A percentile compares a stretch with the other conserved stretches of the same genome.
These are phyloP conservation scores for Cancer borealis DNA, from an alignment of 2,888 invertebrate genomes.

Conservation along the genomic window DNA sequence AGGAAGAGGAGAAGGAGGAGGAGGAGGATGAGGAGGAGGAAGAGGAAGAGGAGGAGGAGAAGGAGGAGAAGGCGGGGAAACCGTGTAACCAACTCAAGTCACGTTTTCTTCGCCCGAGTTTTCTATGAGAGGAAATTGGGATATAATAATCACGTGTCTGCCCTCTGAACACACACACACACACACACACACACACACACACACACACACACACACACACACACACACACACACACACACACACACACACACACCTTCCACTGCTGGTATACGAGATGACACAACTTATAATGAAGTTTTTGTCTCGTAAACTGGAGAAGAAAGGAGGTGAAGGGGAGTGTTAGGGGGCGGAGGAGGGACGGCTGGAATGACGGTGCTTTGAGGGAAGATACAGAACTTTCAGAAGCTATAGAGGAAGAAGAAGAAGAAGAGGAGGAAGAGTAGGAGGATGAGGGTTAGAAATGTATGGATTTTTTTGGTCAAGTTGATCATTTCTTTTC, in stretches of 20 bases:
- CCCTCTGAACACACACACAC: neutral
- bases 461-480: neutral
- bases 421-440: neutral
- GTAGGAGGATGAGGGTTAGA: neutral
- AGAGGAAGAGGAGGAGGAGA: no score
- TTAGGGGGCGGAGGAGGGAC: neutral
- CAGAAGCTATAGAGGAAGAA: neutral
- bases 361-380: neutral
- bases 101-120: neutral
- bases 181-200: conserved; percentile 1
- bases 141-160: neutral
- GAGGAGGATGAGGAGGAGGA: no score
- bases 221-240: no score
- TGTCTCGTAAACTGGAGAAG: neutral
- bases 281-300: neutral
- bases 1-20: neutral
- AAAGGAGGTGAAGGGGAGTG: neutral
- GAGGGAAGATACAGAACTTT: neutral
- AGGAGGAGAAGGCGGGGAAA: neutral
- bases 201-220: neutral
- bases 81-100: neutral
- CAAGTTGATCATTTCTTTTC: neutral
- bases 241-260: neutral
- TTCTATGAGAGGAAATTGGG: neutral
- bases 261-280: neutral